phyloP scores from a whole-genome alignment of 2,888 invertebrate genomes.

The Euplagia quadripunctaria region DNA sequence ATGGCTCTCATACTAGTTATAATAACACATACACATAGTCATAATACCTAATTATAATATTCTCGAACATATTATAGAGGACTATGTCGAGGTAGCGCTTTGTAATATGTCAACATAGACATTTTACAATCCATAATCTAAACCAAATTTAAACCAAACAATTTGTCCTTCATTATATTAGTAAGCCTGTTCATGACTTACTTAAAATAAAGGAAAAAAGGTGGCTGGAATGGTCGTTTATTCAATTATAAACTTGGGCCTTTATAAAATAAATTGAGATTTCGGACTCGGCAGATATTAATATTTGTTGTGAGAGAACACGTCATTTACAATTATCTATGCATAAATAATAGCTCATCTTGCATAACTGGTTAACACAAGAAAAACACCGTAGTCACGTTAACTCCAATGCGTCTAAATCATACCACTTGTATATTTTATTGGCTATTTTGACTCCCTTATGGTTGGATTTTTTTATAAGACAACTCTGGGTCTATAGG shows the following conservation, averaged over 20 bases:
- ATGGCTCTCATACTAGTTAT: no score
- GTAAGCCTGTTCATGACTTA: no score
- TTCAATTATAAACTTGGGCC: neutral
- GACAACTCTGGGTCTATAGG: neutral
- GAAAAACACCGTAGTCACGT: neutral
- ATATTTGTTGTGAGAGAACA: neutral
- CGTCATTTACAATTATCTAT: neutral
- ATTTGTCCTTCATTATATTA: no score
- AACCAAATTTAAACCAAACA: no score
- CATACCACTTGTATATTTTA: neutral
- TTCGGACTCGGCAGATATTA: neutral
- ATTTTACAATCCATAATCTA: no score
- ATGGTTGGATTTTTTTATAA: neutral
- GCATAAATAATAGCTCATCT: neutral
- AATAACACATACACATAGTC: no score
- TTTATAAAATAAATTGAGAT: neutral
- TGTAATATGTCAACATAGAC: no score
- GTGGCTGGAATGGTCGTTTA: neutral
- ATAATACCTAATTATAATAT: no score
- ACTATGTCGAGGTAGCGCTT: no score
- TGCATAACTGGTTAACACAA: neutral
- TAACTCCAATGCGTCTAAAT: neutral
- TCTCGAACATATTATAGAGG: no score
- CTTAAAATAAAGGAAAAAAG: no score
- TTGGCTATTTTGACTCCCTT: neutral